These are phyloP conservation scores for Pocillopora meandrina DNA, from an alignment of 92 coral and sea anemone genomes.

Conservation along the genomic window DNA sequence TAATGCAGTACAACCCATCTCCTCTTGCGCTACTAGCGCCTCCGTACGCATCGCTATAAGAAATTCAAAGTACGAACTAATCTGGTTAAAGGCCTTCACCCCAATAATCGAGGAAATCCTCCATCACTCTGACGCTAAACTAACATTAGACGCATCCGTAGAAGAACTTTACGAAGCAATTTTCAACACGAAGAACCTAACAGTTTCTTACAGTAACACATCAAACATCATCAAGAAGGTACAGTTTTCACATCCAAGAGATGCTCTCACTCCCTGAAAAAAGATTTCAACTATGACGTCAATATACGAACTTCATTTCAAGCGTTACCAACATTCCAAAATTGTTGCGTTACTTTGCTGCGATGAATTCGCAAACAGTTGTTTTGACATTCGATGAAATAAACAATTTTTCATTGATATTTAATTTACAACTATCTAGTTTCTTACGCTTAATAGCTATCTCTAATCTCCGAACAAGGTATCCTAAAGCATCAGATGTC, in stretches of 20 bases:
- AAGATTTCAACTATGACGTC: too few relatives aligned
- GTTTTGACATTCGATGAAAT: too few relatives aligned
- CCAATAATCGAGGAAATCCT: constrained; percentile 27
- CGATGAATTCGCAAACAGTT: too few relatives aligned
- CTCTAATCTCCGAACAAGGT: too few relatives aligned
- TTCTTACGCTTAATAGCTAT: too few relatives aligned
- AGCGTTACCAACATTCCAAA: too few relatives aligned
- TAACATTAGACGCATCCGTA: not conserved
- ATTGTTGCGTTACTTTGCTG: too few relatives aligned
- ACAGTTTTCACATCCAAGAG: not conserved
- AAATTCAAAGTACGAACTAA: constrained; percentile 13
- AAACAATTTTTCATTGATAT: too few relatives aligned
- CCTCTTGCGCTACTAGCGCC: constrained; percentile 21
- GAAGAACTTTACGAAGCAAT: not conserved
- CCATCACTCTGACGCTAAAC: not conserved
- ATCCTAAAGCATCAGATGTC: too few relatives aligned
- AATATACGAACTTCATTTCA: too few relatives aligned
- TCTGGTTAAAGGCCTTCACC: constrained; percentile 47
- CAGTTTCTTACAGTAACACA: not conserved
- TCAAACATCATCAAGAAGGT: not conserved
- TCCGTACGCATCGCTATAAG: constrained; percentile 35
- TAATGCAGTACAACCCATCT: constrained; percentile 35
- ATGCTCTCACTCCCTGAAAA: not conserved
- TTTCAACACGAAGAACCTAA: not conserved
- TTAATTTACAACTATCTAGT: too few relatives aligned